Evolutionary conservation across 2,113 vertebrate genomes (phyloP).

Genomic region (Tringa solitaria): DNA sequence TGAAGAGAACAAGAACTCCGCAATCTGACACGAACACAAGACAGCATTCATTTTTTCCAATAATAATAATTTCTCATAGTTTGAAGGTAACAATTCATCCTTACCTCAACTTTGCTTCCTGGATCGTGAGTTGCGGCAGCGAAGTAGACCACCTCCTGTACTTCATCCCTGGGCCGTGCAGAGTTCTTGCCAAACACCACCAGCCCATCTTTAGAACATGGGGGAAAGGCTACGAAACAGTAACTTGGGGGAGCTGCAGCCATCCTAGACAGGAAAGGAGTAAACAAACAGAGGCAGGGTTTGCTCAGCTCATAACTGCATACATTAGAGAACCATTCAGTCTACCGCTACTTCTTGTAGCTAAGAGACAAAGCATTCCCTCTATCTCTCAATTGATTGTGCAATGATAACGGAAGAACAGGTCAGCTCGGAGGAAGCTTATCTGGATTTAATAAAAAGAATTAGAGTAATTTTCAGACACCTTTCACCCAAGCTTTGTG

Average conservation of each 20-base stretch:
- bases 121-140: slow-evolving; percentile 66
- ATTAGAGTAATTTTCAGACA: neutral
- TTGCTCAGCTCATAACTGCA: neutral
- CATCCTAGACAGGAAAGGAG: slow-evolving; percentile 72
- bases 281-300: neutral
- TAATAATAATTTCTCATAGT: neutral
- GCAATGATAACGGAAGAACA: neutral
- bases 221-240: slow-evolving; percentile 80
- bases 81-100: neutral
- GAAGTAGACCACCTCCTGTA: slow-evolving; percentile 81
- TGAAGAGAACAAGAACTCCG: neutral
- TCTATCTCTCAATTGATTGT: neutral
- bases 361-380: neutral
- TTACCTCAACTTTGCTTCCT: slow-evolving; percentile 80
- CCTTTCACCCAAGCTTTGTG: neutral
- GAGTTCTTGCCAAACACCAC: slow-evolving; percentile 84
- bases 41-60: neutral
- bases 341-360: neutral
- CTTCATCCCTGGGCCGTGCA: slow-evolving; percentile 80
- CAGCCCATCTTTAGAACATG: slow-evolving; percentile 71
- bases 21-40: neutral
- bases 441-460: neutral
- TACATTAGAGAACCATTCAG: neutral
- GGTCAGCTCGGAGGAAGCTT: neutral
- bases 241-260: slow-evolving; percentile 77